Conservation (phyloP, 2,113 vertebrate species). For the Larimichthys crocea region DNA sequence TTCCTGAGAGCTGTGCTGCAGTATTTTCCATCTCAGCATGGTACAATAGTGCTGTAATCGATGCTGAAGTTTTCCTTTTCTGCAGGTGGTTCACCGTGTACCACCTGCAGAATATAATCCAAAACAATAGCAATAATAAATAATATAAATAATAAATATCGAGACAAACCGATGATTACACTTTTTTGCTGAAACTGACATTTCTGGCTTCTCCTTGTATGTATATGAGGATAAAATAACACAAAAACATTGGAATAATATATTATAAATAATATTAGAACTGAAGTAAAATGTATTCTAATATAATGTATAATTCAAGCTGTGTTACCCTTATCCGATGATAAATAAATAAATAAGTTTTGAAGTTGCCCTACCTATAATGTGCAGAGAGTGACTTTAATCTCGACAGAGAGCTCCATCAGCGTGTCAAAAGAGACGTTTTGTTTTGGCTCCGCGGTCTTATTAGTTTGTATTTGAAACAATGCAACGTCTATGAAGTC, state of each 20-base stretch:
- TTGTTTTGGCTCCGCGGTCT: conserved; percentile 16
- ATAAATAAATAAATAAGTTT: conserved; percentile 8
- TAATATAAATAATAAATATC: neutral
- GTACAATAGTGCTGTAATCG: conserved; percentile 7
- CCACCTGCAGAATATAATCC: conserved; percentile 4
- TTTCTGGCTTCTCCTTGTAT: neutral
- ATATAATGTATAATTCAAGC: too few species aligned
- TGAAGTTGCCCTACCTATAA: neutral
- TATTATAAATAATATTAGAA: too few species aligned
- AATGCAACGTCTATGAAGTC: conserved; percentile 26
- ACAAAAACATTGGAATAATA: neutral
- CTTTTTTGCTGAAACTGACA: neutral
- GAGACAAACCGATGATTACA: neutral
- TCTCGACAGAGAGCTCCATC: neutral
- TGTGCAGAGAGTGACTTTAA: neutral
- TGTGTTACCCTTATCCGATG: neutral
- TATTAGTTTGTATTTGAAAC: conserved; percentile 21
- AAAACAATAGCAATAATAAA: neutral
- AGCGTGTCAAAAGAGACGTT: conserved; percentile 23
- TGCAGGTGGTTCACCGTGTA: conserved; percentile 9
- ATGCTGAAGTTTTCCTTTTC: conserved; percentile 5
- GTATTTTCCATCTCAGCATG: conserved; percentile 12
- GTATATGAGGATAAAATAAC: neutral
- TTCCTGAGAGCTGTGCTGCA: conserved; percentile 27
- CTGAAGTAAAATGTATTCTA: too few species aligned